These are phyloP conservation scores for Porites evermanni DNA, from an alignment of 92 coral and sea anemone genomes.

Conservation along the genomic window DNA sequence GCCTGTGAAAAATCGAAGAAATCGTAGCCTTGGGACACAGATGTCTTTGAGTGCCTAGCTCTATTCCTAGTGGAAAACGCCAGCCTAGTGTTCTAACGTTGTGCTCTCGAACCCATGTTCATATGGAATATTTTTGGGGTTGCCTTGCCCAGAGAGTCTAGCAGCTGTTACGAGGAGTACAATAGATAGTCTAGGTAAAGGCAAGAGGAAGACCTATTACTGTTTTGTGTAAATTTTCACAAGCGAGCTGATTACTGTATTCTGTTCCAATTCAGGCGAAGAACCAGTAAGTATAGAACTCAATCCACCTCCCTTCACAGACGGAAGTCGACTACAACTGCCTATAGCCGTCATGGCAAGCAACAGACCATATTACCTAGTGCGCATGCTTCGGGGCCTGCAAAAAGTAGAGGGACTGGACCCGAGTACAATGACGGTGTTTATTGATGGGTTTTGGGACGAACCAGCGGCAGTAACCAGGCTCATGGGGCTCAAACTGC, in stretches of 20 bases:
- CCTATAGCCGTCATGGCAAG: conserved; percentile 88
- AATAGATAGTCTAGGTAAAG: too few species aligned
- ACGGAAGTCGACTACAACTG: conserved; percentile 68
- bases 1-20: neutral
- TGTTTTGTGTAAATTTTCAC: neutral
- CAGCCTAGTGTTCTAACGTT: too few species aligned
- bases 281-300: conserved; percentile 52
- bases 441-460: conserved; percentile 76
- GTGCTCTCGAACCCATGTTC: too few species aligned
- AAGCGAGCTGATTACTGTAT: neutral
- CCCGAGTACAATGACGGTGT: conserved; percentile 69
- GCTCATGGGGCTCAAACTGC: conserved; percentile 67
- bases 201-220: neutral
- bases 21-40: too few species aligned
- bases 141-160: too few species aligned
- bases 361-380: conserved; percentile 79
- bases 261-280: conserved; percentile 54
- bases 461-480: conserved; percentile 74
- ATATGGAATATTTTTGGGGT: too few species aligned
- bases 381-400: conserved; percentile 79
- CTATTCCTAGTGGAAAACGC: too few species aligned
- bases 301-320: conserved; percentile 68
- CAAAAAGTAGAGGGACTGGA: conserved; percentile 75
- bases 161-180: too few species aligned
- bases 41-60: too few species aligned